Base-by-base conservation (phyloP, 2,113 vertebrate species). In the Corythaixoides concolor region DNA sequence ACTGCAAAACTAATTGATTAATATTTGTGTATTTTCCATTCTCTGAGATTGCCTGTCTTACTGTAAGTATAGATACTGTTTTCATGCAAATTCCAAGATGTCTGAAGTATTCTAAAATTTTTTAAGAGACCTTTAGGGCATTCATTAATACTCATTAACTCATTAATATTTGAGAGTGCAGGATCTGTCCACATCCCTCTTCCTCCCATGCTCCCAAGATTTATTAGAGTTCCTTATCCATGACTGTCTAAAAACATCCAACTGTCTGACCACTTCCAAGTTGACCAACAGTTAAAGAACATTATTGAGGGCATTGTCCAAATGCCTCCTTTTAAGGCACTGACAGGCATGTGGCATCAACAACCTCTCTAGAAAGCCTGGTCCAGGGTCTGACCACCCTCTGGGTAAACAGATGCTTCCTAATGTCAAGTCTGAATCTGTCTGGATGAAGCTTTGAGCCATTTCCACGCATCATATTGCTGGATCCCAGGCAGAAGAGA, bases 401-500 rank as follows among this genome's bases (percentile, higher is more conserved):
- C 26, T 35, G 2, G 1, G 15, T 47, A 76, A 60, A 60, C 11
- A 23, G 35, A 12, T 10, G 8, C 3, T 41, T 64, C 39, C 8
- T 45, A 35, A 67, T 23, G 3, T 15, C 14, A 6, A 56, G 33
- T 24, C 33, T 47, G 27, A 68, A 64, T 5, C 12, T 20, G 9
- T 3, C 35, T 12, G 19, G 17, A 5, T 5, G 3, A 30, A 66
- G 18, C 23, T 37, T 68, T 68, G 64, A 58, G 15, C 12, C 7
- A 32, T 49, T 49, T 56, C 12, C 16, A 16, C 3, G 5, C 0
- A 6, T 53, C 18, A 18, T 22, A 7, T 49, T 8, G 1, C 16
- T 68, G 41, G 15, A 39, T 26, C 27, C n/a, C 41, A 39, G 15
- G 16, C 12, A 79, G 19, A 35, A 80, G 20, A 68, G 22, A 24